Percentiles rank a stretch among this genome's conserved stretches.
Evolutionary conservation across 2,113 vertebrate genomes (phyloP).

Genomic region (Tautogolabrus adspersus): DNA sequence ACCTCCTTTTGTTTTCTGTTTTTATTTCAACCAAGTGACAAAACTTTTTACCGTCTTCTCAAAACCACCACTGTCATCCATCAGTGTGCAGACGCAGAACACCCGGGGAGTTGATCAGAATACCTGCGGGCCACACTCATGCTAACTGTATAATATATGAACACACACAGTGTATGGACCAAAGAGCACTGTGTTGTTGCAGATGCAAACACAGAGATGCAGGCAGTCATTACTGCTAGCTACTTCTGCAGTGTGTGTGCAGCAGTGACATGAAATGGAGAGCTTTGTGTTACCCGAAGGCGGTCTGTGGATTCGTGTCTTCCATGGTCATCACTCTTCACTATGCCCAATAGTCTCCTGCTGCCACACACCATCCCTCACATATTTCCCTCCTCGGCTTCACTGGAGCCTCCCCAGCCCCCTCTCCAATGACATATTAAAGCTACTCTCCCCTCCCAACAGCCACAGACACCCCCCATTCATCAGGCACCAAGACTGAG

Average conservation of each 20-base stretch:
- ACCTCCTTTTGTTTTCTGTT: neutral
- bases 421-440: slow-evolving; percentile 77
- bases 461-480: slow-evolving; percentile 73
- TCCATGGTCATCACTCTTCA: slow-evolving; percentile 77
- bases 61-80: slow-evolving; percentile 15
- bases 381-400: slow-evolving; percentile 55
- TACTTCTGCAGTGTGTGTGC: slow-evolving; percentile 44
- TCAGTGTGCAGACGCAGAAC: slow-evolving; percentile 24
- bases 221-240: slow-evolving; percentile 39
- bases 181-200: slow-evolving; percentile 24
- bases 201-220: slow-evolving; percentile 38
- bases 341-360: slow-evolving; percentile 70
- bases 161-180: slow-evolving; percentile 2
- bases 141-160: slow-evolving; percentile 27
- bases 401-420: slow-evolving; percentile 54
- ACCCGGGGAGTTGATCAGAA: slow-evolving; percentile 38
- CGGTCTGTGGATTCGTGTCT: slow-evolving; percentile 59
- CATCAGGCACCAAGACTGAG: slow-evolving; percentile 73
- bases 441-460: slow-evolving; percentile 72
- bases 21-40: neutral
- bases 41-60: slow-evolving; percentile 19
- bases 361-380: slow-evolving; percentile 77
- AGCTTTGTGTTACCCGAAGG: slow-evolving; percentile 69
- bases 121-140: neutral
- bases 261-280: slow-evolving; percentile 48